Percentiles rank a stretch among this genome's conserved stretches.
Conservation (phyloP, 2,888 invertebrate species). For the Xanthorhoe spadicearia region DNA sequence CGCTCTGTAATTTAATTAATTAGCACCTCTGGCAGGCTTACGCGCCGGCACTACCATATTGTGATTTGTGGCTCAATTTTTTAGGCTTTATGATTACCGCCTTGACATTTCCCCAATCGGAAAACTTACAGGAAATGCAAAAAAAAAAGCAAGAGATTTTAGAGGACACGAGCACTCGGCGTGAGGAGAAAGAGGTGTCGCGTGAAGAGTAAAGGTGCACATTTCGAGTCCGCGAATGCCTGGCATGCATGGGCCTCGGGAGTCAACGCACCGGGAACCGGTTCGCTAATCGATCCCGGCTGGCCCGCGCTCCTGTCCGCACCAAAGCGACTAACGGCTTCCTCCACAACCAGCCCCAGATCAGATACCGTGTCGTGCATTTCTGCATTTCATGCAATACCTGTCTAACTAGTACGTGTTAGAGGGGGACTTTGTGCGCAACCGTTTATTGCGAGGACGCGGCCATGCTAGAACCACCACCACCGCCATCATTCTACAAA, state of each 20-base stretch:
- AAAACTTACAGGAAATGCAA: constrained; percentile 35
- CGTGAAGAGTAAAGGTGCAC: constrained; percentile 59
- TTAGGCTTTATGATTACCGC: constrained; percentile 35
- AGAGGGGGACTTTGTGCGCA: constrained; percentile 20
- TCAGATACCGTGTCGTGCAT: constrained; percentile 51
- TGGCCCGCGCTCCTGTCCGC: constrained; percentile 76
- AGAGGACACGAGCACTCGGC: constrained; percentile 16
- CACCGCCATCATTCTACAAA: constrained; percentile 13
- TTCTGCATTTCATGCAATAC: constrained; percentile 38
- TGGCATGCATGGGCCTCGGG: constrained; percentile 63
- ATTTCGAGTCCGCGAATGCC: constrained; percentile 60
- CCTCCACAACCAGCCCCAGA: constrained; percentile 58
- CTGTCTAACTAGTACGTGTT: constrained; percentile 28
- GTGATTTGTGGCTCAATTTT: constrained; percentile 34
- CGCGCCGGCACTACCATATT: constrained; percentile 24
- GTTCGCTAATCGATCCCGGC: constrained; percentile 82
- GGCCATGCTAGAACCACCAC: constrained; percentile 14
- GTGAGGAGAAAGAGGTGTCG: constrained; percentile 32
- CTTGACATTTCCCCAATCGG: constrained; percentile 36
- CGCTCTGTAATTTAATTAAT: constrained; percentile 37
- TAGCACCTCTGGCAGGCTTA: constrained; percentile 20
- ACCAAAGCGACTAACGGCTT: constrained; percentile 77
- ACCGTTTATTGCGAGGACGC: constrained; percentile 25
- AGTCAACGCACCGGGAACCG: constrained; percentile 81
- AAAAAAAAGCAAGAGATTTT: constrained; percentile 28